Base-by-base conservation (phyloP, 2,888 invertebrate species). In the Eilema caniola region DNA sequence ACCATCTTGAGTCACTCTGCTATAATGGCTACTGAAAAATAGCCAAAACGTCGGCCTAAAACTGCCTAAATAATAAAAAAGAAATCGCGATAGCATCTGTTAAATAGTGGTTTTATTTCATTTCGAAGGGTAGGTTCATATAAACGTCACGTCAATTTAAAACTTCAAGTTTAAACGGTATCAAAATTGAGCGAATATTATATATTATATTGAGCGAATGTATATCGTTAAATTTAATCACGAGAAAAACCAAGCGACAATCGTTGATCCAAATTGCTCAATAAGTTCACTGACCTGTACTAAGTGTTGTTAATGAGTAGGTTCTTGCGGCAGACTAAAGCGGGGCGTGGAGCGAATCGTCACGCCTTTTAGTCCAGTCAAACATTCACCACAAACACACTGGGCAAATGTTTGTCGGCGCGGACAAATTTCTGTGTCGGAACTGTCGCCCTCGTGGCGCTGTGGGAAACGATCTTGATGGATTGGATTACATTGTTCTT, bases 301-400 rank as follows among this genome's bases (percentile, higher is more conserved):
- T 61, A 78, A 80, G 76, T 78, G 75, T 78, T 67, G 71, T 78
- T 78, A 82, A 78, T 79, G 74, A 79, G 78, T 73, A 78, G 74
- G 70, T 69, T 85, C 79, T 80, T 82, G 81, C 83, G 79, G 75
- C 74, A 70, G 76, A 80, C 84, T 85, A 86, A 88, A 88, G 88
- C 89, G 88, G 91, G 87, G 89, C 90, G 88, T 88, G 83, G 71
- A 85, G 83, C 85, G 81, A 78, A 65, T 67, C 81, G 93, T 91
- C 90, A 92, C 89, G 93, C 85, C 92, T 93, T 93, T 94, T 93
- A 93, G 89, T 88, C 77, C 86, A 83, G 83, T 83, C 91, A 90
- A 91, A 92, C 91, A 92, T 79, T 80, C 81, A 79, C 72, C 75
- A 81, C 86, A 87, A 88, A 89, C 83, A 86, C 83, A 81, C 82